Evolutionary conservation across 2,888 invertebrate genomes (phyloP).

Genomic region (Heliconius ethilla): DNA sequence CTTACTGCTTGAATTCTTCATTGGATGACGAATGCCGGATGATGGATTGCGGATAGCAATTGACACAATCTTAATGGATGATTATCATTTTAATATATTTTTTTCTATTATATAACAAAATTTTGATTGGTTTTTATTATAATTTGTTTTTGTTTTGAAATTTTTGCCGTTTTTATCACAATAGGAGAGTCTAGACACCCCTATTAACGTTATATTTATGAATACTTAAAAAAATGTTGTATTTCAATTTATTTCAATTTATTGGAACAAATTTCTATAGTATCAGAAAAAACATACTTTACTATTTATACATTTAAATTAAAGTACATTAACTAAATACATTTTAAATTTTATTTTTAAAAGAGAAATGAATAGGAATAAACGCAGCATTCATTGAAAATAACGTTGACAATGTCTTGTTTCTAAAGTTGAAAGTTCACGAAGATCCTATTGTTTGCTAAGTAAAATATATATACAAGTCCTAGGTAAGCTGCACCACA

Average conservation of each 20-base stretch:
- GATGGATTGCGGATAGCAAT: too few species aligned
- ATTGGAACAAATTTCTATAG: too few species aligned
- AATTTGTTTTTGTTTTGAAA: too few species aligned
- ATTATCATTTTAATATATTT: too few species aligned
- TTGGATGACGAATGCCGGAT: too few species aligned
- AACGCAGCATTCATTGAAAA: slow-evolving; percentile 10
- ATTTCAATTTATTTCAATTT: too few species aligned
- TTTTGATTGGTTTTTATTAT: too few species aligned
- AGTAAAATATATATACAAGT: slow-evolving; percentile 18
- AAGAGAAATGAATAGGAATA: neutral
- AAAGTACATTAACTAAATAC: slow-evolving; percentile 19
- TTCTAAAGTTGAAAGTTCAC: slow-evolving; percentile 9
- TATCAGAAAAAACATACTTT: neutral
- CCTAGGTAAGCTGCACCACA: neutral
- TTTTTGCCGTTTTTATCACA: too few species aligned
- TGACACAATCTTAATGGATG: neutral
- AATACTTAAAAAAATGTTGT: too few species aligned
- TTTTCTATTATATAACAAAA: too few species aligned
- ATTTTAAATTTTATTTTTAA: neutral
- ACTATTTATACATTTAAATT: neutral
- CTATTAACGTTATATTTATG: neutral
- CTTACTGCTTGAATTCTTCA: too few species aligned
- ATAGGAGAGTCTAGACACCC: neutral
- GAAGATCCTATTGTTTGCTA: slow-evolving; percentile 10
- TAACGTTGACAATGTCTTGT: slow-evolving; percentile 5